phyloP scores from a whole-genome alignment of 2,888 invertebrate genomes.

The Allolobophora icterica region DNA sequence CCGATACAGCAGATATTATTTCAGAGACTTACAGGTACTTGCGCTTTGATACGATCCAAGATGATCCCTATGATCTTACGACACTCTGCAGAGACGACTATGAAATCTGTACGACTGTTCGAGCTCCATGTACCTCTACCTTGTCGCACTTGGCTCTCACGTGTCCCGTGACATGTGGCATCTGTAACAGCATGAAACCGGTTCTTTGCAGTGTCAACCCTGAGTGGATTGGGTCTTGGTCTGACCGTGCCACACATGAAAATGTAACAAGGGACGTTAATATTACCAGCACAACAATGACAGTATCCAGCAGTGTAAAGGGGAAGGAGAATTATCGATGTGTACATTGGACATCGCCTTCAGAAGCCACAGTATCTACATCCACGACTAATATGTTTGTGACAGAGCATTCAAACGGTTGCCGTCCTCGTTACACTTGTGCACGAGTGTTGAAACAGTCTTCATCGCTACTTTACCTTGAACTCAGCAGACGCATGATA shows the following conservation, averaged over 20 bases:
- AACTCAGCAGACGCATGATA: conserved; percentile 35
- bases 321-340: conserved; percentile 31
- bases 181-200: conserved; percentile 43
- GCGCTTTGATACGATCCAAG: conserved; percentile 33
- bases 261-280: conserved; percentile 32
- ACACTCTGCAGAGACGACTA: conserved; percentile 45
- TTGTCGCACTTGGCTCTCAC: conserved; percentile 38
- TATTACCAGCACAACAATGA: conserved; percentile 33
- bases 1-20: conserved; percentile 14
- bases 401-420: conserved; percentile 40
- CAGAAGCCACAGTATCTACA: neutral
- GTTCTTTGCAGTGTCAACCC: conserved; percentile 33
- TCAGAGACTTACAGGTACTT: conserved; percentile 36
- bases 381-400: conserved; percentile 39
- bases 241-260: conserved; percentile 21
- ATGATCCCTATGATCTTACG: conserved; percentile 6
- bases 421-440: conserved; percentile 45
- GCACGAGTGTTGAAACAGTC: conserved; percentile 35
- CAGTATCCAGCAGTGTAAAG: neutral
- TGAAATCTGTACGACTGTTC: conserved; percentile 41
- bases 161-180: conserved; percentile 44
- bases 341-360: conserved; percentile 32
- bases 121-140: conserved; percentile 37
- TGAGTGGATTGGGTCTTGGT: conserved; percentile 39
- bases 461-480: conserved; percentile 36